Conservation (phyloP, 2,797 vertebrate genomes). For the Gouania willdenowi region DNA sequence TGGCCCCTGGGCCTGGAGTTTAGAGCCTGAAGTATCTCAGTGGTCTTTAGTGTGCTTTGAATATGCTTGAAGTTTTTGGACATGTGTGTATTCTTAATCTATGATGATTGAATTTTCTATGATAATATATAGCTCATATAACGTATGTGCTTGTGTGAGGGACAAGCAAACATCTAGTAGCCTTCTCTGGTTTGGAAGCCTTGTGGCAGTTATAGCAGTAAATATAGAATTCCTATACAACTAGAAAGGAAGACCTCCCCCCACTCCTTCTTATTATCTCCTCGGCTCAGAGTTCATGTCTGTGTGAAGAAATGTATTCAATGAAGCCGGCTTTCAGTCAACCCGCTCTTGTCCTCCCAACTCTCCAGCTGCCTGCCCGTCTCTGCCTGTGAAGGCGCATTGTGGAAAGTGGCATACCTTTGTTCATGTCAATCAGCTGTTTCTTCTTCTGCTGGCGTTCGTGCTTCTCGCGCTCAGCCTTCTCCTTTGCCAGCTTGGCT, state of each 20-base stretch:
- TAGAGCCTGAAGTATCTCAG: no score
- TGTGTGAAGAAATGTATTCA: slow-evolving; percentile 48
- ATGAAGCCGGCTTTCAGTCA: slow-evolving; percentile 18
- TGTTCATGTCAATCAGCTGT: slow-evolving; percentile 97
- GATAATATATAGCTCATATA: no score
- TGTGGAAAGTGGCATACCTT: slow-evolving; percentile 80
- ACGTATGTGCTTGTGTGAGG: no score
- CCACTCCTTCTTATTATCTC: slow-evolving; percentile 28
- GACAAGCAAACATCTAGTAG: no score
- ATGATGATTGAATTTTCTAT: no score
- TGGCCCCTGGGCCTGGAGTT: no score
- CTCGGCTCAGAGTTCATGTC: slow-evolving; percentile 39
- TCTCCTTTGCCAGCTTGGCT: slow-evolving; percentile 95
- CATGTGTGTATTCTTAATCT: no score
- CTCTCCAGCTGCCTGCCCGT: slow-evolving; percentile 31
- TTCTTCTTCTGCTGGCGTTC: slow-evolving; percentile 97
- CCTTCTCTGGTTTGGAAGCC: slow-evolving; percentile 26
- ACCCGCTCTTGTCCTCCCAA: slow-evolving; percentile 19
- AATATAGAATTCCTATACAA: slow-evolving; percentile 31
- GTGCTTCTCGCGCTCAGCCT: slow-evolving; percentile 91
- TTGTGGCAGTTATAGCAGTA: slow-evolving; percentile 7
- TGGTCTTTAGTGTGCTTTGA: no score
- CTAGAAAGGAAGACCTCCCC: slow-evolving; percentile 21
- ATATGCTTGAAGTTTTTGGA: no score
- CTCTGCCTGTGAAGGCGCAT: slow-evolving; percentile 30